A percentile compares a stretch with the other conserved stretches of the same genome.
These are phyloP conservation scores for Sebastes schlegelii DNA, from an alignment of 2,113 vertebrate genomes.

Conservation along the genomic window DNA sequence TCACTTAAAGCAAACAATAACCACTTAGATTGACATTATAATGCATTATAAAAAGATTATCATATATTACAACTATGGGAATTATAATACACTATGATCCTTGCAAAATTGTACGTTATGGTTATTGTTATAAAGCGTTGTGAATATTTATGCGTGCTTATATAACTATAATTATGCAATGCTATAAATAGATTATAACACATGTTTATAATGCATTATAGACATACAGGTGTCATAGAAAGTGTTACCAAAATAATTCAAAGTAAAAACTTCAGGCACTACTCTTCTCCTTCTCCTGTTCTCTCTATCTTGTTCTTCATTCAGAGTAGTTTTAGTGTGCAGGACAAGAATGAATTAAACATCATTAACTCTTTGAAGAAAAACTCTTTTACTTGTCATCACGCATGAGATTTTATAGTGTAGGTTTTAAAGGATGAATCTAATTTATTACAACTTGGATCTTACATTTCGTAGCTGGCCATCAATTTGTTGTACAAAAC, in stretches of 20 bases:
- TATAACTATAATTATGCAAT: neutral
- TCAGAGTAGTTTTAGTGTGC: neutral
- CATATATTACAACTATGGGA: neutral
- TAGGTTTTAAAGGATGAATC: neutral
- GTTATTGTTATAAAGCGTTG: neutral
- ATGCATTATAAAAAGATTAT: neutral
- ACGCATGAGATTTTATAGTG: neutral
- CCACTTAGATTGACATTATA: neutral
- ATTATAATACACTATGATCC: neutral
- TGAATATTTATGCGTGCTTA: too few relatives aligned
- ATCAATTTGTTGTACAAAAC: neutral
- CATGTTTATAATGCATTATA: neutral
- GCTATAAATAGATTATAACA: neutral
- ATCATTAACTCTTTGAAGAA: neutral
- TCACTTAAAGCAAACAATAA: too few relatives aligned
- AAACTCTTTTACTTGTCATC: neutral
- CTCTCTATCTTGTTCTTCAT: slow-evolving; percentile 3
- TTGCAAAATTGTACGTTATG: neutral
- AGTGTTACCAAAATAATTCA: neutral
- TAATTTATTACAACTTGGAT: neutral
- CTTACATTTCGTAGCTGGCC: neutral
- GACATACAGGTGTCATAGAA: neutral
- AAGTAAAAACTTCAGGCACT: neutral
- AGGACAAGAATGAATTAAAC: neutral
- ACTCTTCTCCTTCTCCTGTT: neutral